A percentile compares a stretch with the other conserved stretches of the same genome.
Evolutionary conservation across 1,140 invertebrate species (phyloP).

Genomic region (Leptinotarsa undecemlineata): DNA sequence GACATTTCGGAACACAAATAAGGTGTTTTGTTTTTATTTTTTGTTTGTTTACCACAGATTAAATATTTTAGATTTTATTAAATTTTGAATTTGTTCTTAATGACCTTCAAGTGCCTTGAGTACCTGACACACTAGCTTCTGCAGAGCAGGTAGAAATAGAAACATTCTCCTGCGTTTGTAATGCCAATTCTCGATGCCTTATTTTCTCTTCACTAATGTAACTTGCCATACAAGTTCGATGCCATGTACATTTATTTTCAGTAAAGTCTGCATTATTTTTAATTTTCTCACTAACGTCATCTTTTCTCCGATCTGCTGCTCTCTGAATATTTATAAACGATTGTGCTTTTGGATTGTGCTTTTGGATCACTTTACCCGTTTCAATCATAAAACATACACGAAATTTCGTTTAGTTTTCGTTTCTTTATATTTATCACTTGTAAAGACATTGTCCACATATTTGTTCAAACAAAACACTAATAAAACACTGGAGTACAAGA

Average conservation of each 20-base stretch:
- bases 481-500: background rate
- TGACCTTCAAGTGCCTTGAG: slow-evolving; percentile 6
- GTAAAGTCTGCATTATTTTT: slow-evolving; percentile 13
- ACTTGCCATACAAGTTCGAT: slow-evolving; percentile 29
- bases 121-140: slow-evolving; percentile 13
- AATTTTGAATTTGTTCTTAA: slow-evolving; percentile 7
- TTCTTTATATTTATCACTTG: slow-evolving; percentile 10
- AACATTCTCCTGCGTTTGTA: slow-evolving; percentile 17
- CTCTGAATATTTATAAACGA: slow-evolving; percentile 28
- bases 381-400: slow-evolving; percentile 16
- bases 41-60: slow-evolving; percentile 25
- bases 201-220: slow-evolving; percentile 33
- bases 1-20: slow-evolving; percentile 28
- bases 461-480: background rate
- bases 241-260: slow-evolving; percentile 10
- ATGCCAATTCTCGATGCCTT: slow-evolving; percentile 27
- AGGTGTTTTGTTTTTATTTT: background rate
- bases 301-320: slow-evolving; percentile 30
- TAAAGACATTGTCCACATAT: background rate
- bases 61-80: slow-evolving; percentile 14
- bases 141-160: slow-evolving; percentile 18
- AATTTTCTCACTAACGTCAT: slow-evolving; percentile 27
- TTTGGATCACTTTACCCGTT: background rate
- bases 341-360: slow-evolving; percentile 21
- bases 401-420: background rate